Evolutionary conservation across 2,113 vertebrate genomes (phyloP).

Genomic region (Alexandromys fortis): DNA sequence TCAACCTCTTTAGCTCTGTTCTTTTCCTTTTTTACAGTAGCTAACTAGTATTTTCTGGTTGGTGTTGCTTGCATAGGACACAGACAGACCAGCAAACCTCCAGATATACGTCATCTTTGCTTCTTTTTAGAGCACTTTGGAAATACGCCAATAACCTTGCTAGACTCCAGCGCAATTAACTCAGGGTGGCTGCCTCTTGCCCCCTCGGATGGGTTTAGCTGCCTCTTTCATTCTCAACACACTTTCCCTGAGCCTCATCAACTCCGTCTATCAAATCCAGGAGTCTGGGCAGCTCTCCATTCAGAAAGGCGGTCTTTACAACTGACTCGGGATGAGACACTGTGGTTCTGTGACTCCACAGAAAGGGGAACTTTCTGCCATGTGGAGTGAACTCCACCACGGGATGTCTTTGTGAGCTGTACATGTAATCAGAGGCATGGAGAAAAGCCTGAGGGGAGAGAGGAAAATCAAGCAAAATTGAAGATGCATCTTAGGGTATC

Average conservation of each 20-base stretch:
- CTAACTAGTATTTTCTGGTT: constrained; percentile 25
- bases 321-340: neutral
- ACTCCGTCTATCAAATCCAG: neutral
- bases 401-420: neutral
- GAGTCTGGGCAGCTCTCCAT: neutral
- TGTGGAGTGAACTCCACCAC: neutral
- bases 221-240: constrained; percentile 40
- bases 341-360: neutral
- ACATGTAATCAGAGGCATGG: neutral
- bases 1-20: neutral
- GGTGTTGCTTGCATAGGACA: neutral
- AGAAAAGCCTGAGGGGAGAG: neutral
- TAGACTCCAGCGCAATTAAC: neutral
- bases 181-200: neutral
- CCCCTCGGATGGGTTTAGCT: neutral
- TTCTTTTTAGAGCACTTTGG: neutral
- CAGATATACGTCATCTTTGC: neutral
- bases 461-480: neutral
- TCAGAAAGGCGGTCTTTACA: neutral
- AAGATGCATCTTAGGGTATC: neutral
- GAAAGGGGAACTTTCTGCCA: neutral
- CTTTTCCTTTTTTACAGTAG: neutral
- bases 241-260: neutral
- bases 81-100: neutral
- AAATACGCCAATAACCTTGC: constrained; percentile 11